phyloP scores from a whole-genome alignment of 2,113 vertebrate species.

The Furnarius figulus region DNA sequence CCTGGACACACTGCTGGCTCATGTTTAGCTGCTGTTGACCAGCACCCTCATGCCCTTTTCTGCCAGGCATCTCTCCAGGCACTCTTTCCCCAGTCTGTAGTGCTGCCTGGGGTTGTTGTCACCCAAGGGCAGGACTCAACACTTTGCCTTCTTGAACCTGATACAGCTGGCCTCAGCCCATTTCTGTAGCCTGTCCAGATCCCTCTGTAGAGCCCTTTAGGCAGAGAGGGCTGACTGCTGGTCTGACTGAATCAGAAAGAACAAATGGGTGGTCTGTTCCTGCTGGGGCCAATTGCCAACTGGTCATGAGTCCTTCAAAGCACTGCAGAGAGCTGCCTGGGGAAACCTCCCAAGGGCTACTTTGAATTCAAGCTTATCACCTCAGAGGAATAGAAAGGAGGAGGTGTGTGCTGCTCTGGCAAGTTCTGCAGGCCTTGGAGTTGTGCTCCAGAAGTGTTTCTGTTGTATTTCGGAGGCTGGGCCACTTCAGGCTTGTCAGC shows the following conservation, averaged over 20 bases:
- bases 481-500: not conserved
- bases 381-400: not conserved
- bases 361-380: not conserved
- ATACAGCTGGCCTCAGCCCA: not conserved
- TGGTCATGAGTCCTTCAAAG: not conserved
- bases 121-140: not conserved
- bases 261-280: not conserved
- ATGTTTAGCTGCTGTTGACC: not conserved
- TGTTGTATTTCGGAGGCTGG: not conserved
- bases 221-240: not conserved
- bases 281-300: too few relatives aligned
- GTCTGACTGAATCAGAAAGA: not conserved
- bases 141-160: not conserved
- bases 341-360: not conserved
- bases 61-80: not conserved
- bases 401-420: not conserved
- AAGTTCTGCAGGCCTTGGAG: not conserved
- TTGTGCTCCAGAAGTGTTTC: not conserved
- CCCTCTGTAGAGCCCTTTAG: not conserved
- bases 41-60: not conserved
- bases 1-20: rapidly evolving
- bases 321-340: not conserved
- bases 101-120: not conserved
- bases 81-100: not conserved
- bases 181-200: not conserved